Percentiles rank a stretch among this genome's conserved stretches.
Conservation (phyloP, 1,140 invertebrate species). For the Chironomus striatipennis region DNA sequence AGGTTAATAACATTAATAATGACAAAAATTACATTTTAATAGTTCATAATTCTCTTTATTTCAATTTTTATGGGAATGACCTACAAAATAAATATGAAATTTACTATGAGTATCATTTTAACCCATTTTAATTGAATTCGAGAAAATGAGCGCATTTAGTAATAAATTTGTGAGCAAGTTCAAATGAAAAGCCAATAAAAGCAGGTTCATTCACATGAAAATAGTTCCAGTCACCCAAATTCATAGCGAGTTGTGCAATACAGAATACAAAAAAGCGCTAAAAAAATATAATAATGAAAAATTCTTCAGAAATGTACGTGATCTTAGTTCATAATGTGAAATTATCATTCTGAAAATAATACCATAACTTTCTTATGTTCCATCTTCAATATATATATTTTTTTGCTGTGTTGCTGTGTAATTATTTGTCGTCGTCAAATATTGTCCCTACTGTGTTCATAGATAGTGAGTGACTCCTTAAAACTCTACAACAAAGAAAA, state of each 20-base stretch:
- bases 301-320: not conserved
- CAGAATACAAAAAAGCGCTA: not conserved
- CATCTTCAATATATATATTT: not conserved
- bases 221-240: too few species aligned
- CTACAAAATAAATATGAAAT: too few species aligned
- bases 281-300: constrained; percentile 8
- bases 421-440: constrained; percentile 8
- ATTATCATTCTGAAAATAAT: constrained; percentile 15
- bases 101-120: too few species aligned
- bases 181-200: too few species aligned
- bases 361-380: constrained; percentile 7
- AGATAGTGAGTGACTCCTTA: constrained; percentile 12
- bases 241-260: not conserved
- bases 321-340: not conserved
- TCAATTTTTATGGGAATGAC: too few species aligned
- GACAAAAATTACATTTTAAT: too few species aligned
- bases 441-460: not conserved
- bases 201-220: too few species aligned
- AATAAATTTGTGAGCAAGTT: too few species aligned
- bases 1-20: too few species aligned
- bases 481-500: not conserved
- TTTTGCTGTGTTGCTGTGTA: constrained; percentile 1
- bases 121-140: too few species aligned
- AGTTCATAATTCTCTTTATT: too few species aligned
- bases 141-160: too few species aligned